Base-by-base conservation (phyloP, 2,888 invertebrate genomes). In the Rhorus exstirpatorius region DNA sequence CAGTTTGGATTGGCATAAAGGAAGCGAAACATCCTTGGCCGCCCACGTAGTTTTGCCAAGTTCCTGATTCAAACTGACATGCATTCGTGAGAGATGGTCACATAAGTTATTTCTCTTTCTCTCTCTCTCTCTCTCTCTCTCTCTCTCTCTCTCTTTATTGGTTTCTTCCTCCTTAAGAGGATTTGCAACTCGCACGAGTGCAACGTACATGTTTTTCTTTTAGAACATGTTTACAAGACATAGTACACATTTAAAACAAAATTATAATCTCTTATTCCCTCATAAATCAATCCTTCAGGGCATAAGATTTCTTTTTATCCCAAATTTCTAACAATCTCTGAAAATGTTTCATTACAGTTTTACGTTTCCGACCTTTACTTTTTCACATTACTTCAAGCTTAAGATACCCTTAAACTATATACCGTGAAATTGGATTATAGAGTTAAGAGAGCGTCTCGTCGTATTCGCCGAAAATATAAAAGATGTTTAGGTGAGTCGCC, bases 41-140 rank as follows among this genome's bases (percentile, higher is more conserved):
- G 82, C 86, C 87, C 85, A 86, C 85, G 81, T 81, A 81, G 86
- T 83, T 85, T 84, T 83, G 31, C 84, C 75, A 71, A 83, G 84
- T 85, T 83, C 70, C 80, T 77, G 79, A 79, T 78, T 82, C 72
- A 67, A 76, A 78, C 81, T 85, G 87, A 87, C 86, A 86, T 81
- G 84, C 84, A 83, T 83, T 74, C 74, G 79, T 79, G 84, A 79
- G 76, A 86, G 84, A 87, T 85, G 84, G 83, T 82, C 82, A 86
- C 85, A 80, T 75, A 60, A 76, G 78, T 74, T 81, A 24, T 79
- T 2, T 51, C 35, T 17, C 51, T 63, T 31, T 26, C 24, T 72
- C 17, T 46, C 31, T 61, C 51, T 10, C 12, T 44, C 44, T 72
- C 21, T 58, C 46, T 41, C 17, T 24, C 24, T 35, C 41, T 75